Base-by-base conservation (phyloP, 2,797 vertebrate genomes). In the Rhinella marina region DNA sequence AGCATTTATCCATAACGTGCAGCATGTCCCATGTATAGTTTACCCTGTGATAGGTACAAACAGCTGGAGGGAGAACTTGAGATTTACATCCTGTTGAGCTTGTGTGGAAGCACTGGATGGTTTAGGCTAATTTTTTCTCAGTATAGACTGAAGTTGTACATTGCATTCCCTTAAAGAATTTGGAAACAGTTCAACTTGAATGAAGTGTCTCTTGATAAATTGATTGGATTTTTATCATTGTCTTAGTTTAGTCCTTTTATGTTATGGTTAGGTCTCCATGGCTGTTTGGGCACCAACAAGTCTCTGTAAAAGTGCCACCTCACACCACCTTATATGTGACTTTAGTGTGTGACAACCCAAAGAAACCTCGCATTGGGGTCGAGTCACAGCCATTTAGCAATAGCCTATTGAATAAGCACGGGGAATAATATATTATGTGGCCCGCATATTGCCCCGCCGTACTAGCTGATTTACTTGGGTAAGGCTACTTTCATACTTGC, bases 1-100 rank as follows among this genome's bases (percentile, higher is more conserved):
- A 62, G 72, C 13, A 76, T 64, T 88, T 76, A 8, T 90, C 84
- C 61, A 62, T 52, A 90, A 83, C 7, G 19, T 54, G 29, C 41
- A 19, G n/a, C 27, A 52, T 52, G 23, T 50, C 17, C 12, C 12
- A 12, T 61, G 81, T 27, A 70, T 10, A 54, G 3, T 68, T 70
- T 29, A 27, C n/a, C n/a, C 29, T 25, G 12, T 52, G 41, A 81
- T 62, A 3, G 66, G 14, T 62, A 19, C 11, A 21, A 13, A 41
- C 25, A 3, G 14, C 54, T 9, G 54, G 25, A 29, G 78, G 4
- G 27, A 61, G 29, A 21, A 80, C 52, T 21, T 57, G 5, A 41
- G 57, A 81, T 48, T 48, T 25, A 21, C 12, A 13, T 11, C 57
- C 57, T 6, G 29, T 48, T 41, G 17, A 12, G 17, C 32, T 61